Base-by-base conservation (phyloP, 2,113 vertebrate species). In the Podarcis raffonei region DNA sequence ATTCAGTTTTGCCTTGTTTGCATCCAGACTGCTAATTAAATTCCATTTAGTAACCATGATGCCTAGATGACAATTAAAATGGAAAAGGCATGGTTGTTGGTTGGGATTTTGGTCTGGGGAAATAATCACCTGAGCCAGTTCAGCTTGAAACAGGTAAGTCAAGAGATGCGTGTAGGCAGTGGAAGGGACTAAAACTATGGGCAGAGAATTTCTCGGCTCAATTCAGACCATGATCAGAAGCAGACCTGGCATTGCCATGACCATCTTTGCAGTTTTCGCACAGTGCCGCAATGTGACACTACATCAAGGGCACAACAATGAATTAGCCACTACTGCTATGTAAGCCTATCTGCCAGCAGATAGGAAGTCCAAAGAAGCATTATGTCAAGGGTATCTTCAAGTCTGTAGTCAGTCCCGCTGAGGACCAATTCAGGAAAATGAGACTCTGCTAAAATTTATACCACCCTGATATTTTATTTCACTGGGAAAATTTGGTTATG, bases 131-230 rank as follows among this genome's bases (percentile, higher is more conserved):
- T 57, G 87, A 8, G 27, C 25, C 57, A 66, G 81, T 30, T 86
- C 32, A 87, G n/a, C 7, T 0, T 0, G 59, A 1, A 25, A 87
- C 59, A 18, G 0, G 68, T 11, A 48, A 15, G 1, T 6, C 48
- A 3, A 81, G 15, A 85, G 53, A 25, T 65, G 23, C 82, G 71
- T 18, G 6, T 71, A 71, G 39, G 23, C n/a, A 92, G 39, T 39
- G 39, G 37, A 53, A 32, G 20, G 42, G 68, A 84, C 16, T 57
- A 30, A 84, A 84, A 53, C 16, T 65, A 71, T 11, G 18, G 27
- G 2, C 13, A 69, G 35, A 65, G 80, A 80, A 39, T 39, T 25
- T 27, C 1, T 68, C 6, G 39, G 12, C 35, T 66, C 22, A 25
- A 8, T 66, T 37, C 12, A 39, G 32, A 81, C 11, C 22, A 37